phyloP scores from a whole-genome alignment of 2,888 invertebrate genomes.

The Eudemis profundana region DNA sequence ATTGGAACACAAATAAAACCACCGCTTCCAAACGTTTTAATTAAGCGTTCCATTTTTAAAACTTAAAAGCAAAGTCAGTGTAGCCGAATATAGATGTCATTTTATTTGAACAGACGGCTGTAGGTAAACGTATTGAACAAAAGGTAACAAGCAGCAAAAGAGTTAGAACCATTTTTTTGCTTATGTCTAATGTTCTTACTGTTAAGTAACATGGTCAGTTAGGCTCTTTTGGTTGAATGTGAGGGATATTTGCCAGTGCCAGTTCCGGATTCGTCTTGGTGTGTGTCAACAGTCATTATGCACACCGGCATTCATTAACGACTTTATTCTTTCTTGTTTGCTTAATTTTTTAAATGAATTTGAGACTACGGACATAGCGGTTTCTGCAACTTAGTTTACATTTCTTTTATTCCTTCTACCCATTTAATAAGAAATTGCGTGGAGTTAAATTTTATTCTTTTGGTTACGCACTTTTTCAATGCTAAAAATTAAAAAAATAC shows the following conservation, averaged over 20 bases:
- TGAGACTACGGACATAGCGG: slow-evolving; percentile 11
- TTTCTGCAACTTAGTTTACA: slow-evolving; percentile 4
- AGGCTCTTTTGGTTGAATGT: slow-evolving; percentile 4
- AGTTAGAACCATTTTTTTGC: background rate
- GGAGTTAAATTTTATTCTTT: too few relatives aligned
- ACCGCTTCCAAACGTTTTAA: slow-evolving; percentile 31
- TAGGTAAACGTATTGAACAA: background rate
- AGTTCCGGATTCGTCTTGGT: slow-evolving; percentile 32
- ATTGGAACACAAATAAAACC: slow-evolving; percentile 35
- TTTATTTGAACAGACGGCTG: slow-evolving; percentile 36
- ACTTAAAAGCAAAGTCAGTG: slow-evolving; percentile 27
- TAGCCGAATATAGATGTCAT: slow-evolving; percentile 38
- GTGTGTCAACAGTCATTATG: slow-evolving; percentile 33
- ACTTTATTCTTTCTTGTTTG: slow-evolving; percentile 35
- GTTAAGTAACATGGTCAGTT: background rate
- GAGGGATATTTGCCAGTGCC: slow-evolving; percentile 32
- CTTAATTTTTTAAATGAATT: slow-evolving; percentile 34
- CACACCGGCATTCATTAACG: slow-evolving; percentile 31
- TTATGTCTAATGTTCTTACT: background rate
- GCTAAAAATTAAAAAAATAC: too few relatives aligned
- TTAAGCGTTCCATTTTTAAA: slow-evolving; percentile 40
- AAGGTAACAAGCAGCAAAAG: slow-evolving; percentile 18
- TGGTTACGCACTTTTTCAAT: too few relatives aligned
- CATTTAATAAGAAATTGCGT: too few relatives aligned
- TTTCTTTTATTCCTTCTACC: too few relatives aligned